A percentile compares a stretch with the other conserved stretches of the same genome.
Conservation (phyloP, 2,113 vertebrate genomes). For the Misgurnus mizolepis region DNA sequence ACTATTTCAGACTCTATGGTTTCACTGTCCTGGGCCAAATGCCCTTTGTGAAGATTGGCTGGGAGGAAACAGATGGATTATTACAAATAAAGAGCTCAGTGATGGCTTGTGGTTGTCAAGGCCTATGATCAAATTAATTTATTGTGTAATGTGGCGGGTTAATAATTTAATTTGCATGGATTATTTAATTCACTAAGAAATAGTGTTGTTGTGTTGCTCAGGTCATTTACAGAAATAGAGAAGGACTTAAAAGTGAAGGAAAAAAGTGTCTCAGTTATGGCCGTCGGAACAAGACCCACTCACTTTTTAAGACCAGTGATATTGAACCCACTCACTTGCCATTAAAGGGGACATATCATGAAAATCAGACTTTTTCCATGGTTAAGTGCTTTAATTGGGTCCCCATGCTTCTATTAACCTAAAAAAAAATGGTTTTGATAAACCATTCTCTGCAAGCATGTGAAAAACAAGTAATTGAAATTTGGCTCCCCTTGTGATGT, state of each 20-base stretch:
- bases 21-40: slow-evolving; percentile 7
- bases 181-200: slow-evolving; percentile 47
- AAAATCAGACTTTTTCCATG: too few species aligned
- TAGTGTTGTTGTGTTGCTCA: background rate
- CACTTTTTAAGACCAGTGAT: background rate
- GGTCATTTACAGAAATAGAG: slow-evolving; percentile 4
- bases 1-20: slow-evolving; percentile 42
- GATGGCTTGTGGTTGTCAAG: slow-evolving; percentile 36
- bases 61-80: background rate
- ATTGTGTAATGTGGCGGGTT: slow-evolving; percentile 24
- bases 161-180: slow-evolving; percentile 23
- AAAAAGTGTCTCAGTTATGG: background rate
- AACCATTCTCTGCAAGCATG: too few species aligned
- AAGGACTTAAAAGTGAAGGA: slow-evolving; percentile 5
- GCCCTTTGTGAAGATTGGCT: slow-evolving; percentile 27
- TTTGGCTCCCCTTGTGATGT: too few species aligned
- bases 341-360: too few species aligned
- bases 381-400: too few species aligned
- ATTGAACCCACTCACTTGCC: too few species aligned
- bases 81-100: slow-evolving; percentile 41
- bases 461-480: too few species aligned
- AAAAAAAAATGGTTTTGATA: too few species aligned
- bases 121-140: slow-evolving; percentile 41
- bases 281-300: too few species aligned
- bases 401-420: too few species aligned